A percentile compares a stretch with the other conserved stretches of the same genome.
Evolutionary conservation across 2,797 vertebrate species (phyloP).

Genomic region (Podargus strigoides): DNA sequence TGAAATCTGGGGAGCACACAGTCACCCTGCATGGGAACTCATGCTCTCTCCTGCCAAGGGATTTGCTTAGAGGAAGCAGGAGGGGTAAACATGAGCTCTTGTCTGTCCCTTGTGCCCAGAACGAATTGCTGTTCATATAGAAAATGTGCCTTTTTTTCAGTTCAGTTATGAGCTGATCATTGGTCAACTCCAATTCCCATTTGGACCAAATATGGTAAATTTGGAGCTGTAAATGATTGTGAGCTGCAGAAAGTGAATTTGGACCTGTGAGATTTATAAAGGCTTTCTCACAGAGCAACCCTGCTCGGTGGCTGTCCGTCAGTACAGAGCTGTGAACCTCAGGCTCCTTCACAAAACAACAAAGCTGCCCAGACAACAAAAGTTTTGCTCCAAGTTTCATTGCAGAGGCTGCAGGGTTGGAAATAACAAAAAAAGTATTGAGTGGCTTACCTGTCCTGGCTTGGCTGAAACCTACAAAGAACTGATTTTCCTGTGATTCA

Average conservation of each 20-base stretch:
- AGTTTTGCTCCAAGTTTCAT: neutral
- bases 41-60: neutral
- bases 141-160: neutral
- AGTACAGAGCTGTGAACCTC: neutral
- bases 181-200: neutral
- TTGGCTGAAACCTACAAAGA: neutral
- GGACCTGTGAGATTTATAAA: neutral
- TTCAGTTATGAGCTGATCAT: neutral
- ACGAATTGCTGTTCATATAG: neutral
- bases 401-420: neutral
- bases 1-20: neutral
- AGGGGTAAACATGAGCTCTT: neutral
- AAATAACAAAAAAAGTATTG: rapidly evolving
- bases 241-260: neutral
- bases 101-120: neutral
- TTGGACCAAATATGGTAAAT: neutral
- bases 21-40: neutral
- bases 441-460: neutral
- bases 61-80: neutral
- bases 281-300: neutral
- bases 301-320: neutral
- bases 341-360: neutral
- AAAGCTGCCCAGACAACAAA: neutral
- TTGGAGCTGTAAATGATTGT: neutral
- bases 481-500: neutral